Conservation (phyloP, 2,113 vertebrate species). For the Manacus vitellinus region DNA sequence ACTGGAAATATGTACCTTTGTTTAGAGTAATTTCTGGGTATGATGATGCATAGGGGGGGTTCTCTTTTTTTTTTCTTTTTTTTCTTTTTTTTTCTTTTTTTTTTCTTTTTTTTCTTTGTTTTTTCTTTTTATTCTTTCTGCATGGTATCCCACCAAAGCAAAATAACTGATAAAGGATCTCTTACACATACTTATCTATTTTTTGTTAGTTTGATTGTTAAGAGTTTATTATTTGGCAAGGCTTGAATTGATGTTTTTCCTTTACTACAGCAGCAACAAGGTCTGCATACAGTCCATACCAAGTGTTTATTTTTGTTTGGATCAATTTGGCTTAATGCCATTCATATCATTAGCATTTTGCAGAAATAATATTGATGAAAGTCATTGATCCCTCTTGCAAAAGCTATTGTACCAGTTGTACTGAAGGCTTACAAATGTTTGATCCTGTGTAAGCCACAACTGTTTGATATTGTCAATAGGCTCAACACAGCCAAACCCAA, state of each 20-base stretch:
- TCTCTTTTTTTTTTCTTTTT: no score
- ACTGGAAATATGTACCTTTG: no score
- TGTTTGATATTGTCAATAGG: not conserved
- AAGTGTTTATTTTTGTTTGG: slow-evolving; percentile 75
- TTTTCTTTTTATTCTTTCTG: not conserved
- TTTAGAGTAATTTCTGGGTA: no score
- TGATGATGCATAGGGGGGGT: no score
- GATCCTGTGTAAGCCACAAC: not conserved
- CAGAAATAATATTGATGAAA: slow-evolving; percentile 76
- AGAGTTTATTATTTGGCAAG: slow-evolving; percentile 11
- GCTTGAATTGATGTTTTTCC: slow-evolving; percentile 14
- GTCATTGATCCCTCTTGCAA: slow-evolving; percentile 80
- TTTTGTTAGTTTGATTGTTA: slow-evolving; percentile 10
- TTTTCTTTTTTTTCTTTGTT: no score
- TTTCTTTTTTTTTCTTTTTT: no score
- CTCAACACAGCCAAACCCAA: not conserved
- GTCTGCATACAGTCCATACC: not conserved
- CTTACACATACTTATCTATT: not conserved
- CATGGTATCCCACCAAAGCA: not conserved
- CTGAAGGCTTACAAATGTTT: slow-evolving; percentile 1
- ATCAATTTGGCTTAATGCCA: slow-evolving; percentile 86
- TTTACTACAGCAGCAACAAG: slow-evolving; percentile 8
- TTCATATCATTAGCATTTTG: slow-evolving; percentile 82
- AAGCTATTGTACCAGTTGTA: slow-evolving; percentile 20
- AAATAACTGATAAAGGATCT: not conserved